Conservation (phyloP, 2,888 invertebrate species). For the Phengaris arion region DNA sequence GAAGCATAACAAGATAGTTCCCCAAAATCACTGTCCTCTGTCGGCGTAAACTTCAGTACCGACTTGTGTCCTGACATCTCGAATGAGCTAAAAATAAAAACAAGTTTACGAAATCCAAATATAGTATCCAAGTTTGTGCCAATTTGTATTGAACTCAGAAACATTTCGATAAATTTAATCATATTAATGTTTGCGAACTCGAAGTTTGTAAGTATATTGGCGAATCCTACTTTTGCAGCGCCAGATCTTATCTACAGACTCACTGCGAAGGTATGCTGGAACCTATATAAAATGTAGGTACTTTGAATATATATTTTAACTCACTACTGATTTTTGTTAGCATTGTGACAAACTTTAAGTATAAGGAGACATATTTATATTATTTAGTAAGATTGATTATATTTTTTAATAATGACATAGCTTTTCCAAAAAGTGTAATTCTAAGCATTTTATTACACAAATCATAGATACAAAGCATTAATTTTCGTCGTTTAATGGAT, state of each 20-base stretch:
- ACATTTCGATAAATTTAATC: conserved; percentile 16
- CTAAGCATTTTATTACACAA: too few relatives aligned
- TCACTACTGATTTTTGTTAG: not conserved
- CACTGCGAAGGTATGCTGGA: not conserved
- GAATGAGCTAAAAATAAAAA: conserved; percentile 32
- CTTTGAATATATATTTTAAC: not conserved
- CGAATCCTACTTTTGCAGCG: not conserved
- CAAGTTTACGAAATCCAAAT: not conserved
- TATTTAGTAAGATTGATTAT: too few relatives aligned
- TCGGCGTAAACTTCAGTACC: conserved; percentile 89
- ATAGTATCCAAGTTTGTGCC: not conserved
- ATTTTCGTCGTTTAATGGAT: too few relatives aligned
- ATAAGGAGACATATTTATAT: too few relatives aligned
- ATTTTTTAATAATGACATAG: too few relatives aligned
- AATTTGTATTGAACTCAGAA: conserved; percentile 9
- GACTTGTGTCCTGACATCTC: conserved; percentile 82
- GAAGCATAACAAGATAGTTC: conserved; percentile 90
- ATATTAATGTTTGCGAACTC: conserved; percentile 12
- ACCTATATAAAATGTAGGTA: not conserved
- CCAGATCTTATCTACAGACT: not conserved
- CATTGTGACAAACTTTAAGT: not conserved
- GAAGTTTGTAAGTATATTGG: conserved; percentile 17
- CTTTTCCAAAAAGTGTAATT: too few relatives aligned
- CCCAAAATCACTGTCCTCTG: conserved; percentile 90
- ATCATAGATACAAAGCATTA: too few relatives aligned